Percentiles rank a stretch among this genome's conserved stretches.
phyloP scores from a whole-genome alignment of 64 coral and sea anemone genomes.

The Stichodactyla helianthus region DNA sequence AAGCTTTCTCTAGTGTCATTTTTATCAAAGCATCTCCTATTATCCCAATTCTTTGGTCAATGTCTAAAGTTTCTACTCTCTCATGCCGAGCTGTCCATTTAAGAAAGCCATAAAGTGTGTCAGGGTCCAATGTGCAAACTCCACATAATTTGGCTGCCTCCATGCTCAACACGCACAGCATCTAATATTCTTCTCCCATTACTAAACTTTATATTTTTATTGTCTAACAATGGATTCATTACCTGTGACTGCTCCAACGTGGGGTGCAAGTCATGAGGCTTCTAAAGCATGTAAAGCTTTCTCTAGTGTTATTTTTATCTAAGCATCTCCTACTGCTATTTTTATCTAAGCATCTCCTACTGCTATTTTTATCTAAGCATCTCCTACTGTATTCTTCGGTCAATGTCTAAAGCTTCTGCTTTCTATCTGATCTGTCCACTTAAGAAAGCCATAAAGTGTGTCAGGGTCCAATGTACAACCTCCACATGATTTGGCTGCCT shows the following conservation, averaged over 20 bases:
- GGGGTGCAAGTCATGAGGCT: neutral
- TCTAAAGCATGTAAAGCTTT: neutral
- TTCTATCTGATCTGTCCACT: neutral
- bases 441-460: neutral
- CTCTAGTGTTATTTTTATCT: conserved; percentile 1
- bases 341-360: too few relatives aligned
- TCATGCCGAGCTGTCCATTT: neutral
- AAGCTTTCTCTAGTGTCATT: neutral
- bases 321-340: too few relatives aligned
- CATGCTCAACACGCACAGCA: neutral
- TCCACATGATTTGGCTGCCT: neutral
- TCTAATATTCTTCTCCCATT: neutral
- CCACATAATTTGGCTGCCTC: neutral
- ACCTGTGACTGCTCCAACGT: neutral
- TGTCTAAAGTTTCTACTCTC: neutral
- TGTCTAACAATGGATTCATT: neutral
- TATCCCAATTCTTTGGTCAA: too few relatives aligned
- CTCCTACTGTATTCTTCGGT: too few relatives aligned
- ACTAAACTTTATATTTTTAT: neutral
- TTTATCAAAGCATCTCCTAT: neutral
- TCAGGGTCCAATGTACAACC: neutral
- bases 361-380: too few relatives aligned
- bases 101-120: too few relatives aligned
- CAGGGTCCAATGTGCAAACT: neutral
- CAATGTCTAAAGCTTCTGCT: neutral